phyloP scores from a whole-genome alignment of 2,113 vertebrate species.

The Phalacrocorax aristotelis region DNA sequence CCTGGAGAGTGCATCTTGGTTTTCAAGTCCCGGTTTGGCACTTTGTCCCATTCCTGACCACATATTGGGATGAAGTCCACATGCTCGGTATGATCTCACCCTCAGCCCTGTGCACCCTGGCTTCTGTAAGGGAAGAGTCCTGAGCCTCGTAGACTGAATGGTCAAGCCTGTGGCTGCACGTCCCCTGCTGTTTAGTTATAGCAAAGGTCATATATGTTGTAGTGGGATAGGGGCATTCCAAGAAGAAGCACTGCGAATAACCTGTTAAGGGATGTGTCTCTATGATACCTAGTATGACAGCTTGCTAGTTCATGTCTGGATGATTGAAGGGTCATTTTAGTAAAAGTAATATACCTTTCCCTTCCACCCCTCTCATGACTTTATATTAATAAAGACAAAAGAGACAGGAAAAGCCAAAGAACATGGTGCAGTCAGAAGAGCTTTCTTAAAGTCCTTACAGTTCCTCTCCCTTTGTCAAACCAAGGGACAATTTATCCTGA shows the following conservation, averaged over 20 bases:
- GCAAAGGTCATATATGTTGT: not conserved
- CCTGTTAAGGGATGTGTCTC: not conserved
- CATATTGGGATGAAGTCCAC: not conserved
- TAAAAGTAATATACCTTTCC: not conserved
- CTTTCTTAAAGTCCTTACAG: not conserved
- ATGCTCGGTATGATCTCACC: not conserved
- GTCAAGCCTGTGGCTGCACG: not conserved
- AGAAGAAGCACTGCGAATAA: not conserved
- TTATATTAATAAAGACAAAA: not conserved
- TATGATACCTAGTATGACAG: not conserved
- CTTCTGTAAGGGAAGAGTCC: not conserved
- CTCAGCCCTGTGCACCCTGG: not conserved
- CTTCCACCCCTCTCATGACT: not conserved
- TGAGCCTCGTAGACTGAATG: not conserved
- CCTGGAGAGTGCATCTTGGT: not conserved
- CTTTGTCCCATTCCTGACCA: rapidly evolving
- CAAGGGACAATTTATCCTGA: not conserved
- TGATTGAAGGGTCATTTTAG: not conserved
- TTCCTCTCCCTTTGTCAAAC: not conserved
- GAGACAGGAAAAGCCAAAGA: not conserved
- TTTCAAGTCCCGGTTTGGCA: not conserved
- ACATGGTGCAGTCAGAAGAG: not conserved
- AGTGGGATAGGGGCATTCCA: not conserved
- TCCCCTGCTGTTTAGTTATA: not conserved
- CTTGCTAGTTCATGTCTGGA: not conserved